Evolutionary conservation across 2,113 vertebrate species (phyloP).

Genomic region (Xiphophorus maculatus): DNA sequence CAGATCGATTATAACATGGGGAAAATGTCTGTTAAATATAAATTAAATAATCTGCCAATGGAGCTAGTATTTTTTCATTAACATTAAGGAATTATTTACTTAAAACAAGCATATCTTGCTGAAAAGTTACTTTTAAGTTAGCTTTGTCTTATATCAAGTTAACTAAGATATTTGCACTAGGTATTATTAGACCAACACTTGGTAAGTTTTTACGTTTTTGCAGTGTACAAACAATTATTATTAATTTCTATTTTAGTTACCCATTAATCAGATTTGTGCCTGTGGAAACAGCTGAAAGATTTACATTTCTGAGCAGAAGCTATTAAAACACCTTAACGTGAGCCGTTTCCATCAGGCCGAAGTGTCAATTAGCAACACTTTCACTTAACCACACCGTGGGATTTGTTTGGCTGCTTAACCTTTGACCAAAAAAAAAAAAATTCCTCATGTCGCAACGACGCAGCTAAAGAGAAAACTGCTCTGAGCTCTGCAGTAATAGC

Average conservation of each 20-base stretch:
- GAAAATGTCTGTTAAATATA: no score
- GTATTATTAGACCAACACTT: no score
- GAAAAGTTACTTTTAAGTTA: no score
- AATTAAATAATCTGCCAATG: no score
- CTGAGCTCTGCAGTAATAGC: slow-evolving; percentile 65
- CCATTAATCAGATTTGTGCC: not conserved
- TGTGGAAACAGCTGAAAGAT: not conserved
- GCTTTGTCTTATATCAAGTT: no score
- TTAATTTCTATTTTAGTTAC: not conserved
- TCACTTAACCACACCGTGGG: slow-evolving; percentile 33
- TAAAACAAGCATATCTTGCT: no score
- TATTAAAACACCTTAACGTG: slow-evolving; percentile 27
- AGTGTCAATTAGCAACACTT: slow-evolving; percentile 13
- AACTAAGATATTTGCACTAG: no score
- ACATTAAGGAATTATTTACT: no score
- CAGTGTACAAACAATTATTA: no score
- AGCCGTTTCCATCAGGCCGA: not conserved
- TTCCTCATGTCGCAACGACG: slow-evolving; percentile 57
- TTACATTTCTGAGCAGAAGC: slow-evolving; percentile 9
- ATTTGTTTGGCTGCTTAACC: slow-evolving; percentile 67
- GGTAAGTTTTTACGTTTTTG: no score
- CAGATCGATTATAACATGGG: no score
- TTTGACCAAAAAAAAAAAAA: slow-evolving; percentile 59
- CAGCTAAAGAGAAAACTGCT: slow-evolving; percentile 64
- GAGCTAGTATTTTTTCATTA: no score